Conservation (phyloP, 1,140 invertebrate genomes). For the Aethina tumida region DNA sequence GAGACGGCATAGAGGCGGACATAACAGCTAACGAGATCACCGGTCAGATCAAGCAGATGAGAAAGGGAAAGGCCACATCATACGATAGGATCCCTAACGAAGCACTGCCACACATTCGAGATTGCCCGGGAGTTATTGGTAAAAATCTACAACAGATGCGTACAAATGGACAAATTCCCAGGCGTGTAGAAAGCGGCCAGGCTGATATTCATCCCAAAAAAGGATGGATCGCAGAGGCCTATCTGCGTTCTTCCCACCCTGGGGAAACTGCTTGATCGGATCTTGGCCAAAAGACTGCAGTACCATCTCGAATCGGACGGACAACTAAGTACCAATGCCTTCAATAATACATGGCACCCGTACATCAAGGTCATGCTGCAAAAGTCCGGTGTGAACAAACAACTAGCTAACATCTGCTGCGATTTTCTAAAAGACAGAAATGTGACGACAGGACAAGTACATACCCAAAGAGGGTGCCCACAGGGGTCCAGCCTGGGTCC, state of each 20-base stretch:
- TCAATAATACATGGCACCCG: no score
- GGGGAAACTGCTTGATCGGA: no score
- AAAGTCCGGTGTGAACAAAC: no score
- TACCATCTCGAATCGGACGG: no score
- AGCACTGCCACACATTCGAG: background rate
- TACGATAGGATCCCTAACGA: slow-evolving; percentile 10
- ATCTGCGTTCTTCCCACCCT: no score
- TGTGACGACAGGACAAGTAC: slow-evolving; percentile 9
- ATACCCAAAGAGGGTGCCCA: slow-evolving; percentile 18
- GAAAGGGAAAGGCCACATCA: background rate
- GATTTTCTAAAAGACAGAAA: slow-evolving; percentile 10
- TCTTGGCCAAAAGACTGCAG: no score
- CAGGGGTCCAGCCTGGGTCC: slow-evolving; percentile 21
- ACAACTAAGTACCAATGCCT: no score
- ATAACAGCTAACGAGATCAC: no score
- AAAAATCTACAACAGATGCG: background rate
- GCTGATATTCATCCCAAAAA: slow-evolving; percentile 6
- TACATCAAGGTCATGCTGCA: no score
- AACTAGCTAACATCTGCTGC: background rate
- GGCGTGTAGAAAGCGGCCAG: slow-evolving; percentile 4
- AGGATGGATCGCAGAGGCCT: slow-evolving; percentile 1
- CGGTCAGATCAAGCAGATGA: no score
- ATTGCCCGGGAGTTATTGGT: background rate
- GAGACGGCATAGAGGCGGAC: no score
- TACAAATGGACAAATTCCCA: background rate